Percentiles rank a stretch among this genome's conserved stretches.
These are phyloP conservation scores for Bos javanicus DNA, from an alignment of 2,113 vertebrate genomes.

Conservation along the genomic window DNA sequence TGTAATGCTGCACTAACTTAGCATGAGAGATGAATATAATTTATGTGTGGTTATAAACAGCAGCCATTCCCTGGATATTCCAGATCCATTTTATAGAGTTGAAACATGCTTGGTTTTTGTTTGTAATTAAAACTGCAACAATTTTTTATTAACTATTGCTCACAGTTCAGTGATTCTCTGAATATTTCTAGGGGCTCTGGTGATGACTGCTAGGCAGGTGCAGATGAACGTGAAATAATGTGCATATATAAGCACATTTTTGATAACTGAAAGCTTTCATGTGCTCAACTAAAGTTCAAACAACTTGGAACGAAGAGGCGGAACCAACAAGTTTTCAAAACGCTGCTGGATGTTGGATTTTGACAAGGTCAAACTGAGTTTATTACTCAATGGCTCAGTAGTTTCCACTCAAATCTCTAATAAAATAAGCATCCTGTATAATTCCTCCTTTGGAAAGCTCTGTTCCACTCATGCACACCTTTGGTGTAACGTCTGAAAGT, in stretches of 20 bases:
- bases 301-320: constrained; percentile 60
- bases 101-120: constrained; percentile 62
- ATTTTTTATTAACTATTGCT: constrained; percentile 64
- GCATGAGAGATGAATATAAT: constrained; percentile 30
- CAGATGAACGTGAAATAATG: constrained; percentile 56
- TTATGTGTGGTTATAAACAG: constrained; percentile 40
- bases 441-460: constrained; percentile 1
- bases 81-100: constrained; percentile 51
- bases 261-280: constrained; percentile 18
- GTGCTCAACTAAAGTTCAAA: constrained; percentile 61
- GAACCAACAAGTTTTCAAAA: constrained; percentile 59
- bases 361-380: constrained; percentile 54
- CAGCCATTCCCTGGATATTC: not conserved
- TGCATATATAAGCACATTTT: constrained; percentile 63
- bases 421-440: constrained; percentile 35
- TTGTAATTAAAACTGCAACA: constrained; percentile 62
- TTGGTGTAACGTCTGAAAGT: not conserved
- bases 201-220: not conserved
- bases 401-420: constrained; percentile 22
- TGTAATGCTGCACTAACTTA: not conserved
- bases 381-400: constrained; percentile 29
- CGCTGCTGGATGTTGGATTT: constrained; percentile 49
- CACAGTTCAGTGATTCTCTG: constrained; percentile 55
- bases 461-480: not conserved
- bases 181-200: constrained; percentile 28